phyloP scores from a whole-genome alignment of 2,888 invertebrate species.

The Rhagophthalmus giganteus region DNA sequence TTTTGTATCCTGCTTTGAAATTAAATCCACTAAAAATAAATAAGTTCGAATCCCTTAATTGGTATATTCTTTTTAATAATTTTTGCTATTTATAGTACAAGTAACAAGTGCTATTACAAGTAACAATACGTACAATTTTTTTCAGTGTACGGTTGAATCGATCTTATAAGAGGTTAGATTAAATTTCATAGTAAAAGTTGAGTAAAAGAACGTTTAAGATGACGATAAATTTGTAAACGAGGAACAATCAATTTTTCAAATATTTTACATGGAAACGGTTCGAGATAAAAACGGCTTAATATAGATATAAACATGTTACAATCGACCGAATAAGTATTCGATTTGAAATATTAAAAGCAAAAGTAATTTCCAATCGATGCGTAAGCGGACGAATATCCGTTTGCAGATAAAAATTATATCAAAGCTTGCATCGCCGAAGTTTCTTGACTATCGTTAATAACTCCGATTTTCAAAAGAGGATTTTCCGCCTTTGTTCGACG shows the following conservation, averaged over 20 bases:
- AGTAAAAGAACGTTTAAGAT: conserved; percentile 11
- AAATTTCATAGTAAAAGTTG: conserved; percentile 13
- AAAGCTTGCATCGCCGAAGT: conserved; percentile 28
- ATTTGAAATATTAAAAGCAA: conserved; percentile 1
- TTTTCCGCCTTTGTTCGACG: conserved; percentile 18
- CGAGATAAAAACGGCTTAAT: conserved; percentile 51
- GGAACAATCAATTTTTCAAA: conserved; percentile 52
- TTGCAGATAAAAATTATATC: conserved; percentile 31
- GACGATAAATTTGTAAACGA: conserved; percentile 30
- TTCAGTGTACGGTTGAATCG: too few relatives aligned
- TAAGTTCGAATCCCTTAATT: background rate
- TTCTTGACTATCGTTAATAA: conserved; percentile 29
- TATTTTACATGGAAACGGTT: conserved; percentile 47
- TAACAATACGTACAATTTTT: background rate
- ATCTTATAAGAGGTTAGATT: conserved; percentile 6
- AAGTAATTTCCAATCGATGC: conserved; percentile 10
- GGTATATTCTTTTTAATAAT: too few relatives aligned
- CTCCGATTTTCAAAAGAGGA: conserved; percentile 11
- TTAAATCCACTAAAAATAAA: background rate
- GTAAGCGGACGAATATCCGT: conserved; percentile 14
- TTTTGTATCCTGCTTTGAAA: too few relatives aligned
- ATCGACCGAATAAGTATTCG: conserved; percentile 32
- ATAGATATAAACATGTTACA: conserved; percentile 48
- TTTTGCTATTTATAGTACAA: too few relatives aligned
- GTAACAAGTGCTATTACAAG: background rate